Percentiles rank a stretch among this genome's conserved stretches.
phyloP scores from a whole-genome alignment of 2,113 vertebrate genomes.

The Alosa alosa region DNA sequence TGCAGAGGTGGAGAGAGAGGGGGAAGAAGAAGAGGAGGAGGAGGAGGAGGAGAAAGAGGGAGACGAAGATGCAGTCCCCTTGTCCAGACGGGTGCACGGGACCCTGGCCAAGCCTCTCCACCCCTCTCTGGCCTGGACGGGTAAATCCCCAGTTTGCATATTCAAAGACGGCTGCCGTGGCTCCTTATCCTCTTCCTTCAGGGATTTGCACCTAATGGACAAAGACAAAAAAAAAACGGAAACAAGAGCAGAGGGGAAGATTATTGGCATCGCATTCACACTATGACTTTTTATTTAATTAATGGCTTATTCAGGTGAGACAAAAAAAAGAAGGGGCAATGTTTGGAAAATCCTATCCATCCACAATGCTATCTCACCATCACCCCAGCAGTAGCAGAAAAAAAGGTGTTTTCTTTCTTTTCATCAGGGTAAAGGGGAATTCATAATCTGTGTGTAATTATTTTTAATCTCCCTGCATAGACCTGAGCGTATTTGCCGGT shows the following conservation, averaged over 20 bases:
- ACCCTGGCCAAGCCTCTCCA: conserved; percentile 58
- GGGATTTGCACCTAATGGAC: conserved; percentile 61
- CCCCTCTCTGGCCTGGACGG: conserved; percentile 57
- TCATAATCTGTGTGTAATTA: conserved; percentile 66
- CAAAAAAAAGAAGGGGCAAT: conserved; percentile 12
- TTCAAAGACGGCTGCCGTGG: conserved; percentile 46
- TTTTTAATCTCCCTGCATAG: conserved; percentile 59
- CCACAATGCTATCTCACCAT: conserved; percentile 35
- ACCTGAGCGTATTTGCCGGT: conserved; percentile 39
- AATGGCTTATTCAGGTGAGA: neutral
- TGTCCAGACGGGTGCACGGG: conserved; percentile 69
- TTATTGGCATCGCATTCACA: conserved; percentile 20
- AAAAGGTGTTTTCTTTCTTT: neutral
- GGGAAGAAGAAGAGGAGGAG: neutral
- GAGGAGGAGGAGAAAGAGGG: conserved; percentile 47
- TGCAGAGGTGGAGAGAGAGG: conserved; percentile 58
- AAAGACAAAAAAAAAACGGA: conserved; percentile 29
- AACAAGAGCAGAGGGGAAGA: conserved; percentile 41
- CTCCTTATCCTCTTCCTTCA: conserved; percentile 50
- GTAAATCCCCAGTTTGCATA: conserved; percentile 55
- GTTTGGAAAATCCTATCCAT: conserved; percentile 10
- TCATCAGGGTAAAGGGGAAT: conserved; percentile 49
- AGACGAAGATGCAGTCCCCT: conserved; percentile 45
- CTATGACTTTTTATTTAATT: conserved; percentile 16
- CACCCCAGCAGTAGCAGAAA: conserved; percentile 36